Evolutionary conservation across 1,140 invertebrate genomes (phyloP), one percentile per base, ranked within the genome.

Genomic region (Drosophila nannoptera): DNA sequence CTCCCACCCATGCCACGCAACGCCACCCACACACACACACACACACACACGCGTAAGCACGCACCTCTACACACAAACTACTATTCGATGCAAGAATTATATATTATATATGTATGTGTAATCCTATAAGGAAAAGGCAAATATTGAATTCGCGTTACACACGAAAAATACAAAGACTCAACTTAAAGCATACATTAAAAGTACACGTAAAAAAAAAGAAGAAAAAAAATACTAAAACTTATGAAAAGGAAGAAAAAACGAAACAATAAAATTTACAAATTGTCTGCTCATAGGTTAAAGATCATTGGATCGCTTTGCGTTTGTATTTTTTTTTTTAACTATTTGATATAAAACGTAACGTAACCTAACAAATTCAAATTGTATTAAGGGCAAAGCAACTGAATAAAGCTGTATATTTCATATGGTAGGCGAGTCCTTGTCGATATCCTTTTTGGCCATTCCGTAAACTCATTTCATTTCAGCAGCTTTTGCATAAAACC

Each of bases 341-440:
- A 73, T 73, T 81, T 66, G 70, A 75, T 80, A 80, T 78, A 69
- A 73, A 65, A 9, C 43, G 9, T 65, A 80, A 62, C 40, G 3
- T 43, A 73, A 70, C 64, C 60, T 35, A 52, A 16, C 33, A 72
- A 58, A 22, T 22, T 54, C 32, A 71, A 60, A 73, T 66, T 84
- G 80, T 84, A 84, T 86, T 84, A 80, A 76, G 73, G 65, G 45
- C 69, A 71, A 86, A 78, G 69, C 61, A 69, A 84, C 66, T 76
- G 73, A 84, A 74, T 80, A 84, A 84, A 83, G 69, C 76, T 80
- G 81, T 84, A 77, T 86, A 84, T 77, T 83, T 84, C 73, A 80
- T 84, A 77, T 84, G 77, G 81, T 80, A 86, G 74, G 55, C 66
- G 56, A 36, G 6, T 11, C 12, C 5, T 11, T n/a, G 31, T 46